phyloP scores from a whole-genome alignment of 2,113 vertebrate species.

The Oceanites oceanicus region DNA sequence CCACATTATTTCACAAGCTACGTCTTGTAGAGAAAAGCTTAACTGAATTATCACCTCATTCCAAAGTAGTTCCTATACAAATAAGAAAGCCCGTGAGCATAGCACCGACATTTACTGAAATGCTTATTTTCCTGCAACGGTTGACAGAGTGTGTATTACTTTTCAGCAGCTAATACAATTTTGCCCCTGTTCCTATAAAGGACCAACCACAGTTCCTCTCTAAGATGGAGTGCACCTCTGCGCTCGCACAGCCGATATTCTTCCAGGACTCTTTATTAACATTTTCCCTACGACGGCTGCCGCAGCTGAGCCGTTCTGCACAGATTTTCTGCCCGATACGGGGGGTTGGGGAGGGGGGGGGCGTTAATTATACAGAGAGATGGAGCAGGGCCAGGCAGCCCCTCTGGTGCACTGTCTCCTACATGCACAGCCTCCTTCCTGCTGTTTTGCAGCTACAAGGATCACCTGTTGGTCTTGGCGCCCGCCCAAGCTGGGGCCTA shows the following conservation, averaged over 20 bases:
- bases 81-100: background rate
- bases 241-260: background rate
- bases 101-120: background rate
- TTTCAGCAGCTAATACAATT: background rate
- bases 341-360: background rate
- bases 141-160: background rate
- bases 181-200: background rate
- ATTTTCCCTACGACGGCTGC: constrained; percentile 19
- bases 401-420: constrained; percentile 80
- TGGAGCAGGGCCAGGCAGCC: constrained; percentile 78
- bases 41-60: constrained; percentile 7
- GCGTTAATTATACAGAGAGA: constrained; percentile 74
- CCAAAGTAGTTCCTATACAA: background rate
- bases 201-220: background rate
- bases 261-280: constrained; percentile 51
- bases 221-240: background rate
- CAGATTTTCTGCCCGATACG: constrained; percentile 71
- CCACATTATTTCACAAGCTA: background rate
- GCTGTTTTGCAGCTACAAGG: constrained; percentile 76
- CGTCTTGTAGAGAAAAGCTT: background rate
- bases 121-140: background rate
- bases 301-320: constrained; percentile 64
- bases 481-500: constrained; percentile 76
- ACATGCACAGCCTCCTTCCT: constrained; percentile 81
- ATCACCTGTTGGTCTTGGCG: constrained; percentile 95